Conservation (phyloP, 2,888 invertebrate genomes). For the Elysia crispata region DNA sequence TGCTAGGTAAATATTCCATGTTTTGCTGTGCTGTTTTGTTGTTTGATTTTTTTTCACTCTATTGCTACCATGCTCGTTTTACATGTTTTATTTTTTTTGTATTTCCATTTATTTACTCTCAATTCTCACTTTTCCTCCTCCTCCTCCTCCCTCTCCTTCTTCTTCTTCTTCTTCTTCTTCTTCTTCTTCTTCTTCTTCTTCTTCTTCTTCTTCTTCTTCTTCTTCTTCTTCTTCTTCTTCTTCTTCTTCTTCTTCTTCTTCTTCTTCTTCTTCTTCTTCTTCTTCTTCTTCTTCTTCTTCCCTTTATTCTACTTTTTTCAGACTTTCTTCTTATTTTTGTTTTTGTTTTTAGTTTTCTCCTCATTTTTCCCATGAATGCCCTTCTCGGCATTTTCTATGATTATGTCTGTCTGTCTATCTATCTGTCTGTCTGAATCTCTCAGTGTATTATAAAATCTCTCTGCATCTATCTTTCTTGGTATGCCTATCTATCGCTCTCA, state of each 20-base stretch:
- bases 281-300: not conserved
- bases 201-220: not conserved
- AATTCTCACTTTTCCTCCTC: not conserved
- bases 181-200: not conserved
- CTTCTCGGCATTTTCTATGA: not conserved
- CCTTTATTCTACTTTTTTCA: not conserved
- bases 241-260: not conserved
- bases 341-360: not conserved
- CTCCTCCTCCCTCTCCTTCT: not conserved
- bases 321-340: not conserved
- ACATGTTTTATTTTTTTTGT: not conserved
- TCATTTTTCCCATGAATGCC: not conserved
- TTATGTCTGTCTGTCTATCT: not conserved
- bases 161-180: not conserved
- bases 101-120: not conserved
- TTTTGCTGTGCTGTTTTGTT: not conserved
- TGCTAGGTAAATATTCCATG: not conserved
- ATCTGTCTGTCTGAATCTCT: not conserved
- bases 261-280: constrained; percentile 16
- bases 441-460: too few relatives aligned
- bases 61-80: not conserved
- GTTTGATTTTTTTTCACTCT: not conserved
- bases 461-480: not conserved
- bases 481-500: not conserved
- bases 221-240: not conserved